Percentiles rank a stretch among this genome's conserved stretches.
phyloP scores from a whole-genome alignment of 2,113 vertebrate species.

The Poecile atricapillus region DNA sequence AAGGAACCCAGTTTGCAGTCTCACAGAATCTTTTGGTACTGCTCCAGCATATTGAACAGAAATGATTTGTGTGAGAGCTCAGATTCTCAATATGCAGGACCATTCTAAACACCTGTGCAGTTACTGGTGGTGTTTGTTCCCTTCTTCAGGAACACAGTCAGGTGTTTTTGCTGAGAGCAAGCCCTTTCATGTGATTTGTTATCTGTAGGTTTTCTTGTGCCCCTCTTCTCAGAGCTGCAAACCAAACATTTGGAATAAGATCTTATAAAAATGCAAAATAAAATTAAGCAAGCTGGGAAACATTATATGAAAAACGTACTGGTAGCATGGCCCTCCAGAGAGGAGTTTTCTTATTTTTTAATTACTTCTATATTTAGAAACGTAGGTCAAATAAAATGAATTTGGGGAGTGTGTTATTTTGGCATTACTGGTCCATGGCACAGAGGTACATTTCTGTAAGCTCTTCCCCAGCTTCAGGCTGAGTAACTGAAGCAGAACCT shows the following conservation, averaged over 20 bases:
- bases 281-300: background rate
- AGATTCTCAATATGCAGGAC: background rate
- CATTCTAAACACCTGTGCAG: accelerated
- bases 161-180: background rate
- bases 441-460: background rate
- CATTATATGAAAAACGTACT: accelerated
- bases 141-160: background rate
- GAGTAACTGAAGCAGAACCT: background rate
- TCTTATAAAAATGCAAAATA: accelerated
- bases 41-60: background rate
- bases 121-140: background rate
- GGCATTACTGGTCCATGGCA: background rate
- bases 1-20: background rate
- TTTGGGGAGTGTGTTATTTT: accelerated
- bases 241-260: background rate
- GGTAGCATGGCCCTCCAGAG: background rate
- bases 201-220: background rate
- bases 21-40: background rate
- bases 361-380: background rate
- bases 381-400: background rate
- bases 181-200: background rate
- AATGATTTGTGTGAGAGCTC: background rate
- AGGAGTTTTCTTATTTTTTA: background rate
- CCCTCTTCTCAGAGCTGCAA: accelerated
- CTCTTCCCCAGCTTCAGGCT: background rate